Base-by-base conservation (phyloP, 2,113 vertebrate species). In the Ptychochromis oligacanthus region DNA sequence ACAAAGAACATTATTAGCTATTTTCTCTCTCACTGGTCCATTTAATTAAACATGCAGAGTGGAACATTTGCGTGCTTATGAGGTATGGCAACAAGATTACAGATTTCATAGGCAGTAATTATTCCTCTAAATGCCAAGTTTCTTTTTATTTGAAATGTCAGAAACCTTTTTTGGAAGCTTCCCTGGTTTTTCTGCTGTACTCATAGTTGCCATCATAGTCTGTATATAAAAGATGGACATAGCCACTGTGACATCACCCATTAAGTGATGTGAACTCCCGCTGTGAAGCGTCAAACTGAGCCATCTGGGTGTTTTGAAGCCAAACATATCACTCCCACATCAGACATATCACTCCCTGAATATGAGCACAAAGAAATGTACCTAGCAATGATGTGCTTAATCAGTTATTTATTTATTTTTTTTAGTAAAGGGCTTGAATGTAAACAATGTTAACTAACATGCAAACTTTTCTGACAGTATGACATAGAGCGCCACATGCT, bases 401-500 rank as follows among this genome's bases (percentile, higher is more conserved):
- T 64, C 2, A 40, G 12, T 40, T 36, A n/a, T n/a, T n/a, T n/a
- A n/a, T n/a, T n/a, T n/a, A n/a, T 31, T 36, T 36, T 36, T 36
- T 36, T 36, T 7, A 36, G 36, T 36, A 36, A 36, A 36, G 36
- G 8, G 36, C 36, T 36, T 36, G 36, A 36, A 36, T 6, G 5
- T 36, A 36, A 36, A 72, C 24, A 13, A 43, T 10, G 26, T 72
- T 72, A 43, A 31, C 26, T 52, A 72, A 72, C 49, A 72, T 52
- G 20, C 8, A 1, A 54, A 52, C 28, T 7, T 72, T 26, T 60
- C 62, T 26, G 1, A 75, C 75, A 99, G 97, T 97, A 95, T 87
- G 93, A 94, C 56, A 93, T 97, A 77, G 96, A 96, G 67, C 93
- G 77, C 15, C 86, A 92, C 34, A 95, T 96, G 93, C 93, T 99